Conservation (phyloP, 2,888 invertebrate genomes). For the Antheraea yamamai region DNA sequence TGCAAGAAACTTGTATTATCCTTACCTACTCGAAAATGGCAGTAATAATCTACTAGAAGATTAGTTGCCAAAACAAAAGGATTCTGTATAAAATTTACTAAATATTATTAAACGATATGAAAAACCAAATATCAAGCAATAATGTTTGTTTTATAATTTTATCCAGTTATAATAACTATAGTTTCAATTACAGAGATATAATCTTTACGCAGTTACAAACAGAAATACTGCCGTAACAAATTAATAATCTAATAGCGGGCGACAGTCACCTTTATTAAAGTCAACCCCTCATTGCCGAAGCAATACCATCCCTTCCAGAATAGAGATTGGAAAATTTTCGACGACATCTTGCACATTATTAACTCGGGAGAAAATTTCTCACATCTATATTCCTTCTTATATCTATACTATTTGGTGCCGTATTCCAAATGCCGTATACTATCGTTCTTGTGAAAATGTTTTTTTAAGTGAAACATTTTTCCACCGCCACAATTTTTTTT, state of each 20-base stretch:
- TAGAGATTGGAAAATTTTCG: slow-evolving; percentile 61
- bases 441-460: neutral
- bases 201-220: neutral
- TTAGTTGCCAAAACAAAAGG: no score
- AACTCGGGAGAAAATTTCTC: slow-evolving; percentile 45
- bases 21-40: no score
- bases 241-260: neutral
- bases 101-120: neutral
- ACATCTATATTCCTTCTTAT: neutral
- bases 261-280: slow-evolving; percentile 31
- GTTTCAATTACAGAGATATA: neutral
- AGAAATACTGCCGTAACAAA: neutral
- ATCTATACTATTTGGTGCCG: neutral
- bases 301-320: slow-evolving; percentile 60
- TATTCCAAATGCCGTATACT: no score
- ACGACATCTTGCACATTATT: slow-evolving; percentile 69
- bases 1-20: no score
- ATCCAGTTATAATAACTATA: neutral
- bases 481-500: no score
- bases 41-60: no score
- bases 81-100: no score
- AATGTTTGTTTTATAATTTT: neutral
- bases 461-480: no score
- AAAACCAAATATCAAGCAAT: neutral
- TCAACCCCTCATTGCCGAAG: slow-evolving; percentile 66